phyloP scores from a whole-genome alignment of 1,140 invertebrate species.

The Eulimnadia texana region DNA sequence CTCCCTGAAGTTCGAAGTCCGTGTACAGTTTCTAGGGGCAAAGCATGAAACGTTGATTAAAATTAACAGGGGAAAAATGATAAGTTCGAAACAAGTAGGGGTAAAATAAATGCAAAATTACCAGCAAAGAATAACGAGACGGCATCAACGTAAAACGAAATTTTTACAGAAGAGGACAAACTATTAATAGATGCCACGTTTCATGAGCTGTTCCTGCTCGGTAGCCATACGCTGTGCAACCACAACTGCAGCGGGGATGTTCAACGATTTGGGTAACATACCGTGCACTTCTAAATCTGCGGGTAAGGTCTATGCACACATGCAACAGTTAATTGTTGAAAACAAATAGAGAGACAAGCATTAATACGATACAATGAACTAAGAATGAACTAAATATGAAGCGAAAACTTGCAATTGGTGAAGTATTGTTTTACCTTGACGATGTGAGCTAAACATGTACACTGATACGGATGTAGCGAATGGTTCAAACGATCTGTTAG shows the following conservation, averaged over 20 bases:
- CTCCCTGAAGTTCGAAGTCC: constrained; percentile 96
- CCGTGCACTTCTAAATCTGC: constrained; percentile 12
- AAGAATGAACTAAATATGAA: neutral
- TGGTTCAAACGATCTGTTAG: constrained; percentile 83
- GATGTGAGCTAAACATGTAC: constrained; percentile 89
- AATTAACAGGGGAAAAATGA: neutral
- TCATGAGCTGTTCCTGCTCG: constrained; percentile 7
- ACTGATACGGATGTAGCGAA: constrained; percentile 89
- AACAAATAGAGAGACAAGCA: neutral
- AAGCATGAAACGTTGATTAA: too few species aligned
- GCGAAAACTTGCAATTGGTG: neutral
- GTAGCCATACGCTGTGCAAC: constrained; percentile 10
- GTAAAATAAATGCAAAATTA: neutral
- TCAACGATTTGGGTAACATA: constrained; percentile 4
- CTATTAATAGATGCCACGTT: neutral
- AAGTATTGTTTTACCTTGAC: constrained; percentile 57
- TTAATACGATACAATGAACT: neutral
- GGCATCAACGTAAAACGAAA: neutral
- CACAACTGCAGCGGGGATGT: constrained; percentile 1
- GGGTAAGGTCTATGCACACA: neutral
- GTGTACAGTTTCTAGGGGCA: constrained; percentile 44
- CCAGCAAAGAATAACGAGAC: neutral
- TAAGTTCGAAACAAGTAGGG: neutral
- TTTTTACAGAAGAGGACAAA: too few species aligned
- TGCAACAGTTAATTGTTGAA: neutral